Conservation (phyloP, 1,140 invertebrate genomes). For the Aphelenchoides besseyi region DNA sequence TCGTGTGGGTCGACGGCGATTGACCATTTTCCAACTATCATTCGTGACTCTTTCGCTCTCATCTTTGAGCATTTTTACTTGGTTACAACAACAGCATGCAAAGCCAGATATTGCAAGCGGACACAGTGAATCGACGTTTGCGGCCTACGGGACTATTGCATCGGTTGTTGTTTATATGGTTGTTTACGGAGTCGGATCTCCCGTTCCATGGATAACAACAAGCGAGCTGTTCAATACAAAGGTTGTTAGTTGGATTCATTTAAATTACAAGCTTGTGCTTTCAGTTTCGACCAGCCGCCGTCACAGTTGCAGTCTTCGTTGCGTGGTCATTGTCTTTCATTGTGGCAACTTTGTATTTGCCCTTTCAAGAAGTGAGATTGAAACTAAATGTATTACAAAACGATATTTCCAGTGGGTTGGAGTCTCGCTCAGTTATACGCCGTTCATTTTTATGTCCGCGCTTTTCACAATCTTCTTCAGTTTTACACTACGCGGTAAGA, state of each 20-base stretch:
- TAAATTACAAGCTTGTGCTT: not conserved
- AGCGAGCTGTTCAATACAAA: conserved; percentile 50
- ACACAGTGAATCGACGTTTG: conserved; percentile 32
- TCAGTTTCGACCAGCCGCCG: conserved; percentile 53
- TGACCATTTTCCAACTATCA: conserved; percentile 55
- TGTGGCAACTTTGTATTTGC: conserved; percentile 57
- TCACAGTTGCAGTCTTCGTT: conserved; percentile 56
- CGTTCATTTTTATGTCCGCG: conserved; percentile 54
- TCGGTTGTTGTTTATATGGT: conserved; percentile 57
- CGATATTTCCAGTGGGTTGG: conserved; percentile 50
- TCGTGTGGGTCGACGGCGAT: conserved; percentile 44
- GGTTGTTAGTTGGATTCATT: not conserved
- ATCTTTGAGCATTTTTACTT: conserved; percentile 52
- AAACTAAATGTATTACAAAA: not conserved
- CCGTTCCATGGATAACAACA: conserved; percentile 60
- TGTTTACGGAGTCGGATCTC: conserved; percentile 56
- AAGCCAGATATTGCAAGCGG: too few species aligned
- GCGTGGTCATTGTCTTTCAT: conserved; percentile 59
- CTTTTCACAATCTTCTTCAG: conserved; percentile 48
- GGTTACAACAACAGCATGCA: conserved; percentile 38
- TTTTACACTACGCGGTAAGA: conserved; percentile 45
- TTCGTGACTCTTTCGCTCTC: conserved; percentile 48
- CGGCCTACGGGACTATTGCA: conserved; percentile 50
- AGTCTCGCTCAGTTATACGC: conserved; percentile 54
- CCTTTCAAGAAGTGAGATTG: conserved; percentile 49